Percentiles rank a stretch among this genome's conserved stretches.
Evolutionary conservation across 2,888 invertebrate genomes (phyloP).

Genomic region (Phortica magna): DNA sequence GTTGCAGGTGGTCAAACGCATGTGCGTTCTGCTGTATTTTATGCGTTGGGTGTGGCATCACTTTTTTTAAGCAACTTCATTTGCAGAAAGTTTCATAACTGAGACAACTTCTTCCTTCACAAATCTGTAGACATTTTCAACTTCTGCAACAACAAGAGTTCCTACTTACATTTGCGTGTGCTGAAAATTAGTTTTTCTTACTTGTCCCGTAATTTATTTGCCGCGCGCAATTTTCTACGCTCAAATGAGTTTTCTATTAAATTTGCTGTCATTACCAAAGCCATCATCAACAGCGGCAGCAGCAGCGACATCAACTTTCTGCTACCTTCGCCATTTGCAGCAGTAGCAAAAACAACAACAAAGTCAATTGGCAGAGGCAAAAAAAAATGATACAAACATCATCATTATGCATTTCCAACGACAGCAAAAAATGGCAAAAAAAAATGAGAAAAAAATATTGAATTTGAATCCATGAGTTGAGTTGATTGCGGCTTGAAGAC

Average conservation of each 20-base stretch:
- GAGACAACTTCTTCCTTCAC: too few relatives aligned
- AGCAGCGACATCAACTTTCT: too few relatives aligned
- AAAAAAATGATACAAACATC: not conserved
- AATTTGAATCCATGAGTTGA: constrained; percentile 53
- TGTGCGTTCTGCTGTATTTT: not conserved
- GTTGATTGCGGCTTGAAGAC: constrained; percentile 15
- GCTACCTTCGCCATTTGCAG: not conserved
- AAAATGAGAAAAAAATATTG: constrained; percentile 53
- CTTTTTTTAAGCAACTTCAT: not conserved
- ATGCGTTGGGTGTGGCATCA: not conserved
- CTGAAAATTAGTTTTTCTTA: not conserved
- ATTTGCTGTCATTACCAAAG: not conserved
- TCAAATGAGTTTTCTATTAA: not conserved
- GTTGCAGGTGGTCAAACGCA: constrained; percentile 26
- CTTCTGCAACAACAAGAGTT: not conserved
- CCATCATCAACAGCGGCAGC: not conserved
- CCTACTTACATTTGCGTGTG: not conserved
- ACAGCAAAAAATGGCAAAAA: not conserved
- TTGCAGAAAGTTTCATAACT: too few relatives aligned
- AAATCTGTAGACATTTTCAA: too few relatives aligned
- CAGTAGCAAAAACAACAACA: constrained; percentile 9
- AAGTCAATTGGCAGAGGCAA: not conserved
- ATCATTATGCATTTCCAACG: constrained; percentile 23
- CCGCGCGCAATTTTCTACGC: not conserved
- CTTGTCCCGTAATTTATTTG: not conserved